Base-by-base conservation (phyloP, 53 echinoderm and acorn worm species). In the Arbacia lixula region DNA sequence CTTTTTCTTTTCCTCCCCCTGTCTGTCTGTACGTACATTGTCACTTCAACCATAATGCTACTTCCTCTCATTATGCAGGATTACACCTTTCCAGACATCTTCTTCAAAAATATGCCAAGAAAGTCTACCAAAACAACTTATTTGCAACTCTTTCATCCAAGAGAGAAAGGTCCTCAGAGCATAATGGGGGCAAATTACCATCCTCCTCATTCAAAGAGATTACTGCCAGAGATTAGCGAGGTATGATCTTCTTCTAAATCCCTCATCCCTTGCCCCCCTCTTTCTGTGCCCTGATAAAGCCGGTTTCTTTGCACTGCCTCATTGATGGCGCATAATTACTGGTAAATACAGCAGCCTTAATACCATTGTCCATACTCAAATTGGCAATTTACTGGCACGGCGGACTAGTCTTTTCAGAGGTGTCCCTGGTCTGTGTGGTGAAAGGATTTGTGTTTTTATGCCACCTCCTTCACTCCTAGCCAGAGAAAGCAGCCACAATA, bases 171-270 rank as follows among this genome's bases (percentile, higher is more conserved):
- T 42, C 39, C 36, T 24, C 33, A 5, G 14, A 8, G 1, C 77
- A 77, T 33, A 77, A 77, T 39, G 28, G 57, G 8, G 40, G 77
- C 77, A 77, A 77, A 77, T 77, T 77, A 40, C 77, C 53, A 31
- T 74, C 74, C 21, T 33, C 9, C 8, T 36, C 56, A 34, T 9
- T 26, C 22, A 58, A 34, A 53, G 12, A 58, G 77, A 77, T 77
- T 77, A 77, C 35, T 55, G 20, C 14, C 20, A 3, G 9, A 58
- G 77, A 77, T 77, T 77, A 77, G 12, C 28, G 21, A 50, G 29
- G 16, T 53, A 57, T 50, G 74, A 74, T 77, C 60, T 77, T 56
- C 25, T 34, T 58, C 38, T 22, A 25, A 37, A 38, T 3, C 32
- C 77, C 19, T 14, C 36, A 20, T 19, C 21, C 30, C 33, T 0